Evolutionary conservation across 2,797 vertebrate genomes (phyloP), one percentile per base, ranked within the genome.

Genomic region (Rhinichthys osculus): DNA sequence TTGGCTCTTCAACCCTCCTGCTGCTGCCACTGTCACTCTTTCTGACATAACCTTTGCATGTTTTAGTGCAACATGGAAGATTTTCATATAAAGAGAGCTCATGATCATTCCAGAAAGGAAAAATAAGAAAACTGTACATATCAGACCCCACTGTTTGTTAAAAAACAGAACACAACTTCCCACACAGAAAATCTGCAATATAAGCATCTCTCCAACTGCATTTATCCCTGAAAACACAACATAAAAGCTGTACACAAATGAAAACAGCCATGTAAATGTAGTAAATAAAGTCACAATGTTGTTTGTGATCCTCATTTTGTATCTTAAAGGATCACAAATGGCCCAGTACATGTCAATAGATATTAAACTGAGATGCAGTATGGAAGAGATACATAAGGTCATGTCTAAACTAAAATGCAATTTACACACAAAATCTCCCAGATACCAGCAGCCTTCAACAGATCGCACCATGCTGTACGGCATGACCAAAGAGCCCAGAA

Each of bases 371-470:
- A 92, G 84, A 79, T 92, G 90, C 7, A 92, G 40, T 19, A 92
- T 84, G 9, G 91, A 91, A 0, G 89, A 88, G 33, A 81, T 85
- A 44, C 87, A 80, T 8, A 91, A 77, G 3, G 81, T 90, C 80
- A 90, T 89, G 57, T 92, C 91, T 5, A 91, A 79, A 81, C 88
- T 86, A 14, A 89, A 89, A 74, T 92, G 91, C 0, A 92, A 86
- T 86, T 89, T 84, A 35, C 91, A 92, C 44, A 90, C 72, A 19
- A 88, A 3, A n/a, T 90, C 85, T 77, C 91, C 91, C 57, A 89
- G 72, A 78, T 88, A 92, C 91, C 91, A 92, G 69, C 91, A 92
- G 23, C 86, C 89, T 64, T 92, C 90, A 69, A 89, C 87, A 81
- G 82, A 88, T 57, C 85, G 52, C 71, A 92, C 85, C 91, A 90